Percentiles rank a stretch among this genome's conserved stretches.
Evolutionary conservation across 2,797 vertebrate genomes (phyloP).

Genomic region (Chromobotia macracanthus): DNA sequence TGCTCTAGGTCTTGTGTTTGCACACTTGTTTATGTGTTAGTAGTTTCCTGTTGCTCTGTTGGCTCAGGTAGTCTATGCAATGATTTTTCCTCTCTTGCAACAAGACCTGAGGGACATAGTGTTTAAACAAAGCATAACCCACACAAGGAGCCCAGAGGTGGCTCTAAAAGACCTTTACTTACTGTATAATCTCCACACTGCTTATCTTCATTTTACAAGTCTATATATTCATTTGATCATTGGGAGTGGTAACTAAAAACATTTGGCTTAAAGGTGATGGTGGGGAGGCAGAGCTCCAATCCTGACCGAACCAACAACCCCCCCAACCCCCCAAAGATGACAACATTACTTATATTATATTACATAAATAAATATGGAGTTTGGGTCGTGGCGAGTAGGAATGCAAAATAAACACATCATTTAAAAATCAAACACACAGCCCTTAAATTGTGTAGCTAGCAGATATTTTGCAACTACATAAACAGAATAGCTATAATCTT

Average conservation of each 20-base stretch:
- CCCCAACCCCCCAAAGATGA: neutral
- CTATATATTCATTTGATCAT: neutral
- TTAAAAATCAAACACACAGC: neutral
- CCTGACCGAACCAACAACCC: neutral
- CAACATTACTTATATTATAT: neutral
- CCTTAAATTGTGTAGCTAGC: neutral
- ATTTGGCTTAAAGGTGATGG: neutral
- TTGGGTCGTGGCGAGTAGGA: neutral
- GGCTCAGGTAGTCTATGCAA: conserved; percentile 11
- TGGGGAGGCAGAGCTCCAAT: no score
- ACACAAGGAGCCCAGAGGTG: neutral
- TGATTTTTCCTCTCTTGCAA: conserved; percentile 25
- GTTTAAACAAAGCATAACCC: conserved; percentile 15
- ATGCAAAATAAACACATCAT: neutral
- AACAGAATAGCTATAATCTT: neutral
- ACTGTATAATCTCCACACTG: conserved; percentile 2
- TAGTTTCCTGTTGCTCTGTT: conserved; percentile 32
- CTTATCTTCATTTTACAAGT: neutral
- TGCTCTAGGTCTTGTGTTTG: conserved; percentile 1
- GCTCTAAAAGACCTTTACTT: conserved; percentile 16
- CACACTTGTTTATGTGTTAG: conserved; percentile 16
- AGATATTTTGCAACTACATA: neutral
- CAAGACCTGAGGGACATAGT: conserved; percentile 30
- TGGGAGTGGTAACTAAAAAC: neutral
- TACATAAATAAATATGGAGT: neutral